These are phyloP conservation scores for Rhinogobio ventralis DNA, from an alignment of 2,797 vertebrate genomes.

Conservation along the genomic window DNA sequence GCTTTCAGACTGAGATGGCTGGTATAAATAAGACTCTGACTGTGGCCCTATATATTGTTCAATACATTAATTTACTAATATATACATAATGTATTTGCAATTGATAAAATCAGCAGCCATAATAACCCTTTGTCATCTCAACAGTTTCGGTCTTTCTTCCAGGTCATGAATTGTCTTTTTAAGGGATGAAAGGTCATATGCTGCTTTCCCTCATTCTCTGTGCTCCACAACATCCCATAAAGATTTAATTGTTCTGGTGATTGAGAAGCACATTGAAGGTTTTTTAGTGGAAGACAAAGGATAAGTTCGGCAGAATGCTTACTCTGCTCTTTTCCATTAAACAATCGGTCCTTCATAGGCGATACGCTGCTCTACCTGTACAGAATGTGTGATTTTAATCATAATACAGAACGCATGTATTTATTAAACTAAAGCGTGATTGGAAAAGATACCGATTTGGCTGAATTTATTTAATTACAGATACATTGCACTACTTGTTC, in stretches of 20 bases:
- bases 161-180: background rate
- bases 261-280: background rate
- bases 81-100: background rate
- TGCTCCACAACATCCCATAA: background rate
- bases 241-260: constrained; percentile 14
- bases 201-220: background rate
- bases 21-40: background rate
- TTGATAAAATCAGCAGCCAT: background rate
- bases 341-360: background rate
- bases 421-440: background rate
- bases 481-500: background rate
- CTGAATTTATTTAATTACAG: background rate
- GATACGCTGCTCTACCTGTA: background rate
- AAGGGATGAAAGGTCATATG: background rate
- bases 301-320: background rate
- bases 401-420: background rate
- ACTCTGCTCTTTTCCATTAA: constrained; percentile 10
- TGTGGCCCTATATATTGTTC: background rate
- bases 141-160: background rate
- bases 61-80: background rate
- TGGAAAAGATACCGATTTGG: background rate
- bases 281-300: background rate
- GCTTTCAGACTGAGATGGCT: constrained; percentile 4
- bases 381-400: background rate
- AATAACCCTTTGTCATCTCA: background rate